Base-by-base conservation (phyloP, 2,888 invertebrate genomes). In the Deladenus siricidicola region DNA sequence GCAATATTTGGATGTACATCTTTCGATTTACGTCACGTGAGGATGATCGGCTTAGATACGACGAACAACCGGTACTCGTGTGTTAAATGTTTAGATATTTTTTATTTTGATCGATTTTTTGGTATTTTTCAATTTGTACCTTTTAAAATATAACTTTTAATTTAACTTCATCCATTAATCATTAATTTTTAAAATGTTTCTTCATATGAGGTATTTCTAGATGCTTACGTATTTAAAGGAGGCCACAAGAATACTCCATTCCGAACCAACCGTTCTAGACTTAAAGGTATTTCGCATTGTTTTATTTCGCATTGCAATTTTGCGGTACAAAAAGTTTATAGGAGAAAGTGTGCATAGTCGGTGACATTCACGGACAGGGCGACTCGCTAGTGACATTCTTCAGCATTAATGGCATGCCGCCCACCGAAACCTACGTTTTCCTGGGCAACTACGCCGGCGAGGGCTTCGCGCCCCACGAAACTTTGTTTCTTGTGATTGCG, bases 391-490 rank as follows among this genome's bases (percentile, higher is more conserved):
- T 67, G 23, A 66, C 64, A 6, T 51, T 68, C 49, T 60, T 70
- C 50, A 62, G 64, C 39, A 59, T 57, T 17, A 56, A 55, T 10
- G 68, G 64, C 23, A 26, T 44, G 24, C 68, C 70, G 14, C 66
- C 69, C 1, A 45, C 56, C 0, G 54, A 64, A 8, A 64, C 55
- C 8, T 66, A 65, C 57, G 19, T 72, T 2, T 63, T 72, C 53
- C 63, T 72, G 14, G 72, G 72, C 21, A 65, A 67, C 39, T 72
- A 67, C 64, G 30, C 64, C 29, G 72, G 72, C 8, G 53, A 61
- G 24, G 70, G 64, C 30, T 65, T 66, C 48, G 70, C 69, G 4
- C 67, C 69, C 3, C 58, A 71, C 24, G 71, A 71, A 53, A 64
- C 64, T 19, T 60, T 71, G n/a, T 56, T 63, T 24, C 52, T 68